phyloP scores from a whole-genome alignment of 2,797 vertebrate species.

The Cynodonichthys magdalenae region DNA sequence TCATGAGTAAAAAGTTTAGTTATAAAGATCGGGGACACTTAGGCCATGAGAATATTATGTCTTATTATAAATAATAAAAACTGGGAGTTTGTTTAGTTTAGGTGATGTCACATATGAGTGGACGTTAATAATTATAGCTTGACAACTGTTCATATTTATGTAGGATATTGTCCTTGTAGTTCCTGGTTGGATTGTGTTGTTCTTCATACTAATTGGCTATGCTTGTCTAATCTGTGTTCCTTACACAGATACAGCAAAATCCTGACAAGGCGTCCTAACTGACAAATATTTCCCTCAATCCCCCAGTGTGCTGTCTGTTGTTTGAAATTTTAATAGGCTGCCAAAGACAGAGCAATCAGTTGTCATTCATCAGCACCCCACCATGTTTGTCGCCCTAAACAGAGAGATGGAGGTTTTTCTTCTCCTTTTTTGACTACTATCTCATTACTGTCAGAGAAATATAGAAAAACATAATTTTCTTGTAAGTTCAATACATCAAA shows the following conservation, averaged over 20 bases:
- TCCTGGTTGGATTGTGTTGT: background rate
- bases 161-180: background rate
- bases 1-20: constrained; percentile 7
- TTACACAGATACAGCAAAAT: constrained; percentile 31
- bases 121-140: background rate
- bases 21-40: constrained; percentile 2
- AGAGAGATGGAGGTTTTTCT: constrained; percentile 17
- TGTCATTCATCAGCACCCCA: constrained; percentile 42
- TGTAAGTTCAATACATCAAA: background rate
- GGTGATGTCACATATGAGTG: background rate
- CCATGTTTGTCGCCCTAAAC: constrained; percentile 8
- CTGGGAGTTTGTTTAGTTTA: background rate
- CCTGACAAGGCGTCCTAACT: constrained; percentile 43
- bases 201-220: constrained; percentile 46
- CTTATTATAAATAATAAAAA: background rate
- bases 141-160: background rate
- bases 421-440: background rate
- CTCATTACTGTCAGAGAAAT: background rate
- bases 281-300: constrained; percentile 41
- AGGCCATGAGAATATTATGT: rapidly evolving
- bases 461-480: background rate
- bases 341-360: constrained; percentile 34
- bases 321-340: constrained; percentile 56
- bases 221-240: constrained; percentile 50
- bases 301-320: constrained; percentile 32